Evolutionary conservation across 2,113 vertebrate genomes (phyloP), one percentile per base, ranked within the genome.

Genomic region (Thalassarche chlororhynchos): DNA sequence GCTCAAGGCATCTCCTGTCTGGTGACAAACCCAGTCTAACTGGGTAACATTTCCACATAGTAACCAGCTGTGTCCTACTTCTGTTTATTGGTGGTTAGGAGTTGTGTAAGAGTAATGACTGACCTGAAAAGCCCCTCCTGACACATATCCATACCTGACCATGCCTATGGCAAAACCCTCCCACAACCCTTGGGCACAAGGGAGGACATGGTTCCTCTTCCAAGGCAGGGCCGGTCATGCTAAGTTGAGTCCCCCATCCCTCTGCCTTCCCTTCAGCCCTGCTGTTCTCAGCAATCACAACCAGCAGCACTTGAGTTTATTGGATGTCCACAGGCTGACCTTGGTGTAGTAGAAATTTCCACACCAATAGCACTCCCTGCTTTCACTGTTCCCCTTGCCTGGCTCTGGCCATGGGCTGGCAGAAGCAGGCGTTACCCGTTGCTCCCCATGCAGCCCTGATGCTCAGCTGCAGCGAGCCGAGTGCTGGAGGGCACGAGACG

Each of bases 401-500:
- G 31, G 29, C 13, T 47, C 57, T 38, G 38, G 36, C 49, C 44
- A 18, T 1, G 7, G 36, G 25, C 20, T 76, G 62, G 49, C 34
- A 58, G 29, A 58, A 60, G 57, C 34, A 40, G 68, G 31, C 10
- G 6, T 12, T 54, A 42, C 54, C 44, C 4, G 1, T 49, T 40
- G 21, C 23, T 72, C 31, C 51, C 20, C 1, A 1, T 8, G 20
- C 49, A 89, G 42, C 24, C n/a, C 42, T 1, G 0, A 29, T 5
- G 34, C 58, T 52, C 42, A 60, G 12, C 49, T 14, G 31, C 34
- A 32, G 40, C 0, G 1, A 76, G 26, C 23, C 4, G 2, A n/a
- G 72, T 23, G 51, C 44, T 32, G 42, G 61, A 34, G 31, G 51
- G 15, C 6, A 4, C 11, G 4, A 38, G 26, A 44, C 4, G 6